phyloP scores from a whole-genome alignment of 1,140 invertebrate species.

The Pachyrhynchus sulphureomaculatus region DNA sequence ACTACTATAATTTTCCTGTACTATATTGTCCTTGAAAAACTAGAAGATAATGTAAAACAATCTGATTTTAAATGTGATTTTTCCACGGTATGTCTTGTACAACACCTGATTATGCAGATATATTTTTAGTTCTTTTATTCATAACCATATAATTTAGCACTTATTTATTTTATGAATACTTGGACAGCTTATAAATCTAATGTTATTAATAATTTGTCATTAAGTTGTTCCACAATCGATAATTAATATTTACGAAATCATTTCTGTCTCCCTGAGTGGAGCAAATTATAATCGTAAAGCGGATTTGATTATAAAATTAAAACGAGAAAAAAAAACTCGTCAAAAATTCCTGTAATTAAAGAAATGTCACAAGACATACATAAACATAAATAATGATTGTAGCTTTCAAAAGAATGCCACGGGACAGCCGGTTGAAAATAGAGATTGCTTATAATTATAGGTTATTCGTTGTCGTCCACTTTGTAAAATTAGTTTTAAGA shows the following conservation, averaged over 20 bases:
- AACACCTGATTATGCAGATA: constrained; percentile 1
- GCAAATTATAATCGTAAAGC: constrained; percentile 4
- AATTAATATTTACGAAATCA: constrained; percentile 13
- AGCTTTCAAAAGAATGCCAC: constrained; percentile 31
- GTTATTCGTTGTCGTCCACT: constrained; percentile 31
- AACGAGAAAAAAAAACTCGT: constrained; percentile 21
- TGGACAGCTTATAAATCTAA: constrained; percentile 5
- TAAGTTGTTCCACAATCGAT: constrained; percentile 14
- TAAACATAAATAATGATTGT: constrained; percentile 34
- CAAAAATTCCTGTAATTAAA: constrained; percentile 33
- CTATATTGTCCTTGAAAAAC: neutral
- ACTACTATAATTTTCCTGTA: neutral
- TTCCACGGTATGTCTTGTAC: constrained; percentile 2
- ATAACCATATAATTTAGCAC: constrained; percentile 8
- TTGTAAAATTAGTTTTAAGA: constrained; percentile 29
- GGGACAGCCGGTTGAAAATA: constrained; percentile 30
- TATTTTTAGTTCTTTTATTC: neutral
- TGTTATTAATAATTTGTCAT: constrained; percentile 20
- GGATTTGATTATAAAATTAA: constrained; percentile 12
- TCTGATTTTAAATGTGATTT: constrained; percentile 1
- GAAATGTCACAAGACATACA: constrained; percentile 31
- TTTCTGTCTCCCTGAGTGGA: constrained; percentile 8
- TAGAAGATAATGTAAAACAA: neutral
- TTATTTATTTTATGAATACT: constrained; percentile 10
- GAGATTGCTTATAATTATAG: constrained; percentile 35